These are phyloP conservation scores for Labeo calbasu DNA, from an alignment of 2,797 vertebrate genomes.

Conservation along the genomic window DNA sequence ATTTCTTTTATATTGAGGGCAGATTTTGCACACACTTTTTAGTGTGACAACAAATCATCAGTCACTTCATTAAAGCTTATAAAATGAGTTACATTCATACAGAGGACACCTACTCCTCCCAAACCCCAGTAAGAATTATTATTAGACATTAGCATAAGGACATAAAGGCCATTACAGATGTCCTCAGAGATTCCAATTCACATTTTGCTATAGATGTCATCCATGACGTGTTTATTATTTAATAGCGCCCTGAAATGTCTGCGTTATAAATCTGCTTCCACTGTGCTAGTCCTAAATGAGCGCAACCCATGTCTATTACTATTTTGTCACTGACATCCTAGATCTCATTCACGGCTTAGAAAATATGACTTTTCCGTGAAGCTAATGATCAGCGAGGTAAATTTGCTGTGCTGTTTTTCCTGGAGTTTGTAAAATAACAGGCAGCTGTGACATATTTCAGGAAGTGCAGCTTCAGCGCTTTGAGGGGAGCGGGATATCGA, in stretches of 20 bases:
- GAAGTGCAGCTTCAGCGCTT: constrained; percentile 69
- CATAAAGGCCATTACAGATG: not conserved
- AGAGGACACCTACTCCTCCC: not conserved
- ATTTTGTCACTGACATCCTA: constrained; percentile 4
- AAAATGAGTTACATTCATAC: not conserved
- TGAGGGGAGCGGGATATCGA: constrained; percentile 61
- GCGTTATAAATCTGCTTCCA: constrained; percentile 52
- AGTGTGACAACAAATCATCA: constrained; percentile 3
- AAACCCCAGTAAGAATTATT: not conserved
- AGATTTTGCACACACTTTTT: not conserved
- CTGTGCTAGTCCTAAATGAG: constrained; percentile 5
- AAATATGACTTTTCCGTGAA: not conserved
- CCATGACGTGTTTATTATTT: not conserved
- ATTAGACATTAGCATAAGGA: not conserved
- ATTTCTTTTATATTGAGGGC: not conserved
- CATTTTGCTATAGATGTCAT: not conserved
- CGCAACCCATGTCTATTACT: constrained; percentile 8
- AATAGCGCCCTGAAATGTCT: not conserved
- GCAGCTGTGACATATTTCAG: constrained; percentile 62
- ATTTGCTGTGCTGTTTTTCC: constrained; percentile 25
- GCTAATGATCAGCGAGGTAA: not conserved
- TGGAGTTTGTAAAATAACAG: constrained; percentile 22
- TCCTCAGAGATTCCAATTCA: not conserved
- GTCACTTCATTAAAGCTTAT: not conserved
- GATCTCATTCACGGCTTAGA: not conserved